Conservation (phyloP, 2,797 vertebrate genomes). For the Rhinophrynus dorsalis region DNA sequence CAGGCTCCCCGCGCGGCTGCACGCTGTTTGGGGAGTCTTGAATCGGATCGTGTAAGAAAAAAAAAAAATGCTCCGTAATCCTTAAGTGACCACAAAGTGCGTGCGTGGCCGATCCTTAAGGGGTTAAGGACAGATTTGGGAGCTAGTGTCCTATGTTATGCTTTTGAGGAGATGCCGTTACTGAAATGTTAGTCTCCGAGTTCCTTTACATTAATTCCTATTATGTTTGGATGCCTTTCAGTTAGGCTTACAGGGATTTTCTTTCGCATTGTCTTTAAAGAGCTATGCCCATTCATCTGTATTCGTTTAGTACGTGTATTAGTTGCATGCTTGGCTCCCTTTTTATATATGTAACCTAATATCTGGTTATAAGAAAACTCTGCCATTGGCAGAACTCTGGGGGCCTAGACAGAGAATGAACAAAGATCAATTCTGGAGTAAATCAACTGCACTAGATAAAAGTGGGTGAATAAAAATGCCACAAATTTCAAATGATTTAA, state of each 20-base stretch:
- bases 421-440: no score
- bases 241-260: not conserved
- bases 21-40: no score
- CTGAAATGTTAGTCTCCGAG: not conserved
- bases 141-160: not conserved
- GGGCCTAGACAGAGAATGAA: not conserved
- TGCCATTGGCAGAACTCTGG: not conserved
- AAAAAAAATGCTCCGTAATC: no score
- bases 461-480: no score
- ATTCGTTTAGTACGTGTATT: not conserved
- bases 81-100: no score
- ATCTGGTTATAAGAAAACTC: constrained; percentile 9
- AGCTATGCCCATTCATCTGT: not conserved
- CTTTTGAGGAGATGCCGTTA: not conserved
- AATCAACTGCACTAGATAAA: no score
- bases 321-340: not conserved
- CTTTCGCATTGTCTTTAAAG: not conserved
- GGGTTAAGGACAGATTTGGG: no score
- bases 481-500: no score
- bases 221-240: not conserved
- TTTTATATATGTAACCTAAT: constrained; percentile 3
- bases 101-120: no score
- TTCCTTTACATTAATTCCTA: no score
- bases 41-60: no score
- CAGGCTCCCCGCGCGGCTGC: no score